phyloP scores from a whole-genome alignment of 2,113 vertebrate genomes.

The Argyrosomus japonicus region DNA sequence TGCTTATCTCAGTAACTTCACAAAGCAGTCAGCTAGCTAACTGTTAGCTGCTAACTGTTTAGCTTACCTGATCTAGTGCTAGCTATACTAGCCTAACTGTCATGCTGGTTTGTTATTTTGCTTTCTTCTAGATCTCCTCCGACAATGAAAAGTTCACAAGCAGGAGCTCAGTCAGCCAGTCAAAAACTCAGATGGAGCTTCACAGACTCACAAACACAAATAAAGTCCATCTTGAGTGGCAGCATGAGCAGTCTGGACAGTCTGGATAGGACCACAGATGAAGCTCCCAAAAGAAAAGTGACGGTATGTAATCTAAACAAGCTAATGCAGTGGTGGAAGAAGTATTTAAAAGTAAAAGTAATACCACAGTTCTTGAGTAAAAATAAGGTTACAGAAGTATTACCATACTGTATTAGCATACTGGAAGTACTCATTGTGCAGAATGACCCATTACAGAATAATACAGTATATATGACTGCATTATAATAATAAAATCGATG shows the following conservation, averaged over 20 bases:
- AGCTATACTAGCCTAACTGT: not conserved
- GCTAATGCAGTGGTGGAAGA: not conserved
- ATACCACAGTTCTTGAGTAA: not conserved
- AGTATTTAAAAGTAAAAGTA: not conserved
- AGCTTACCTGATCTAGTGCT: not conserved
- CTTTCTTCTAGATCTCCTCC: not conserved
- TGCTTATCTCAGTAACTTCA: conserved; percentile 2
- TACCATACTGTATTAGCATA: too few species aligned
- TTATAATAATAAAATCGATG: too few species aligned
- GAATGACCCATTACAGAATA: too few species aligned
- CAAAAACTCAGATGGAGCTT: not conserved
- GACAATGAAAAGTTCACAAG: not conserved
- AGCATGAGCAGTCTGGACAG: not conserved
- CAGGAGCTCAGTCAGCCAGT: not conserved
- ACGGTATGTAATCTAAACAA: not conserved
- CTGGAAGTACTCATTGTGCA: too few species aligned
- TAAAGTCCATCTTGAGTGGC: not conserved
- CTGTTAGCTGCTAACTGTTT: not conserved
- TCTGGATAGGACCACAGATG: fast-evolving
- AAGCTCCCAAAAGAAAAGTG: not conserved
- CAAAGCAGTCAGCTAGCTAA: not conserved
- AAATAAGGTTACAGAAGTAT: not conserved
- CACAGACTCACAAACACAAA: not conserved
- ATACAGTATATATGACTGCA: too few species aligned
- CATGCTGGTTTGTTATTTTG: not conserved